phyloP scores from a whole-genome alignment of 2,888 invertebrate species.

The Taenaris catops region DNA sequence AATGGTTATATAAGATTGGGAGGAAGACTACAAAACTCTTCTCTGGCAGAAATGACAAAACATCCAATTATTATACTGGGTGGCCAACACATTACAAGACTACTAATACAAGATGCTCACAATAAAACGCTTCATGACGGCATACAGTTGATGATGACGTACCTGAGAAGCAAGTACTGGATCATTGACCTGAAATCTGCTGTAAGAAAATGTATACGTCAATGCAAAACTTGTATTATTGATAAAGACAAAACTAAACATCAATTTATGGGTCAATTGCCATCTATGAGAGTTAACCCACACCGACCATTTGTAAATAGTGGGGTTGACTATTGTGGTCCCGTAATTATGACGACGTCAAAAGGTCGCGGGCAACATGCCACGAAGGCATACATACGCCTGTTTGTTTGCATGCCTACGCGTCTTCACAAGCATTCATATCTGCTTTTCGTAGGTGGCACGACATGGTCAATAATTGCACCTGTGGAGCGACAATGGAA shows the following conservation, averaged over 20 bases:
- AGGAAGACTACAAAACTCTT: slow-evolving; percentile 17
- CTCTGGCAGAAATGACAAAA: slow-evolving; percentile 6
- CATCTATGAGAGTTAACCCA: no score
- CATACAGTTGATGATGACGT: no score
- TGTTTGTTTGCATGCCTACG: slow-evolving; percentile 1
- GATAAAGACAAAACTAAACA: no score
- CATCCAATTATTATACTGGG: slow-evolving; percentile 22
- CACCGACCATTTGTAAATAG: slow-evolving; percentile 1
- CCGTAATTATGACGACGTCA: neutral
- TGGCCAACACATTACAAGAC: slow-evolving; percentile 11
- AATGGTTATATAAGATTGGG: slow-evolving; percentile 17
- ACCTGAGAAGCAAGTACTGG: neutral
- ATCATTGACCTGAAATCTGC: neutral
- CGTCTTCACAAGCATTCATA: slow-evolving; percentile 20
- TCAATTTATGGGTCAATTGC: no score
- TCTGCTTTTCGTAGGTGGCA: slow-evolving; percentile 24
- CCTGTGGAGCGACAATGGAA: slow-evolving; percentile 27
- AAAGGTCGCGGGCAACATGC: neutral
- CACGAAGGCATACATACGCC: neutral
- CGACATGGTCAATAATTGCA: slow-evolving; percentile 23
- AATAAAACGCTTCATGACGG: no score
- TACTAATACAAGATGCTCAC: slow-evolving; percentile 18
- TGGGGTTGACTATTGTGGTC: neutral
- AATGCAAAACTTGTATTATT: neutral
- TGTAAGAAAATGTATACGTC: neutral